Conservation (phyloP, 2,888 invertebrate species). For the Pyrrhia umbra region DNA sequence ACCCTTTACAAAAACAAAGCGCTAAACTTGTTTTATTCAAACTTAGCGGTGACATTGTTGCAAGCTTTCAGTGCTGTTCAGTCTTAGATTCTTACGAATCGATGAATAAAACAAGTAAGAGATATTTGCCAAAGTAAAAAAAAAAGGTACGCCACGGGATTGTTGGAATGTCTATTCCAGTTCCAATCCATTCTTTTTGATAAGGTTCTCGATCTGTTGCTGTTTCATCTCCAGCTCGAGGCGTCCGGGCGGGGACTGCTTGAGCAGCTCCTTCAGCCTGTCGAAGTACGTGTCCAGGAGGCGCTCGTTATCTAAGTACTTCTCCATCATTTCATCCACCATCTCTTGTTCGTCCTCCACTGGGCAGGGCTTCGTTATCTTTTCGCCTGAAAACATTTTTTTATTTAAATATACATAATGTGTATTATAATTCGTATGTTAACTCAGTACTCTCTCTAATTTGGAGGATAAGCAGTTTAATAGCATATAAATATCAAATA, state of each 20-base stretch:
- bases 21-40: constrained; percentile 1
- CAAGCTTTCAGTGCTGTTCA: too few relatives aligned
- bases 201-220: constrained; percentile 25
- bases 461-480: too few relatives aligned
- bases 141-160: not conserved
- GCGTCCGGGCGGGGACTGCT: constrained; percentile 31
- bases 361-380: constrained; percentile 25
- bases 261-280: constrained; percentile 22
- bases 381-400: constrained; percentile 30
- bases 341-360: constrained; percentile 13
- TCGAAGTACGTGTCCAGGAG: constrained; percentile 22
- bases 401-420: too few relatives aligned
- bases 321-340: constrained; percentile 45
- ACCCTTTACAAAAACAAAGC: not conserved
- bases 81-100: too few relatives aligned
- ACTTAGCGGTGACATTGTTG: too few relatives aligned
- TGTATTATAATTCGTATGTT: too few relatives aligned
- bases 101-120: too few relatives aligned
- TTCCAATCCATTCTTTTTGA: constrained; percentile 32
- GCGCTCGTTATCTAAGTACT: constrained; percentile 39
- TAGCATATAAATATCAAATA: not conserved
- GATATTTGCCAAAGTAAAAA: too few relatives aligned
- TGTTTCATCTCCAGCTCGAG: constrained; percentile 33
- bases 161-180: not conserved
- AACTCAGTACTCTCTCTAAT: too few relatives aligned